Percentiles rank a stretch among this genome's conserved stretches.
These are phyloP conservation scores for Kryphioiulus occultus DNA, from an alignment of 2,888 invertebrate genomes.

Conservation along the genomic window DNA sequence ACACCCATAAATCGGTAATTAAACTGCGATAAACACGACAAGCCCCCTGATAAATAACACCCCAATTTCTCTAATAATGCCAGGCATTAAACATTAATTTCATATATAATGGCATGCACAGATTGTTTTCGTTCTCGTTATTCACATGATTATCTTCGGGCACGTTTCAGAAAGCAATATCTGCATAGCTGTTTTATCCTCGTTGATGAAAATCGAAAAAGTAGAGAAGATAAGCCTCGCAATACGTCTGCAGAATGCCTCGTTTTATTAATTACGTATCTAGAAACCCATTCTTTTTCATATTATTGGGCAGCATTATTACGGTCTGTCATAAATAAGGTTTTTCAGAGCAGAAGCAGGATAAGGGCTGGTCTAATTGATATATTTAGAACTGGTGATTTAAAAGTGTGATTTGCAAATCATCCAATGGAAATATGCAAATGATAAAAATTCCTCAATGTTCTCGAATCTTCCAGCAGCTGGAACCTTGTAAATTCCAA, in stretches of 20 bases:
- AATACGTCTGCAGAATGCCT: background rate
- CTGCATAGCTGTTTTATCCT: background rate
- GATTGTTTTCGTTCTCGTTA: slow-evolving; percentile 11
- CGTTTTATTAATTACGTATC: background rate
- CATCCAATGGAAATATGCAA: no score
- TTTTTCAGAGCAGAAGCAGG: no score
- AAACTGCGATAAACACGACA: slow-evolving; percentile 1
- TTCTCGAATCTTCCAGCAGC: no score
- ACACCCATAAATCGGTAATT: slow-evolving; percentile 3
- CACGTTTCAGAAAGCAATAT: background rate
- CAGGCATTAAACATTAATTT: slow-evolving; percentile 18
- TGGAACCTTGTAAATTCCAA: no score
- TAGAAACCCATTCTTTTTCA: no score
- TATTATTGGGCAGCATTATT: no score
- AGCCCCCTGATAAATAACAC: background rate
- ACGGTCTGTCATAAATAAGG: no score
- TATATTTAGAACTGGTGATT: no score
- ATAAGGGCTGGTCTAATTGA: no score
- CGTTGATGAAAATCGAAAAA: background rate
- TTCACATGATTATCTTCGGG: background rate
- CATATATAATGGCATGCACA: background rate
- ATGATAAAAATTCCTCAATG: no score
- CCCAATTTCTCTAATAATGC: background rate
- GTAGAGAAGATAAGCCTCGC: background rate
- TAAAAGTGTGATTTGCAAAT: no score